phyloP scores from a whole-genome alignment of 2,797 vertebrate genomes.

The Myotis planiceps region DNA sequence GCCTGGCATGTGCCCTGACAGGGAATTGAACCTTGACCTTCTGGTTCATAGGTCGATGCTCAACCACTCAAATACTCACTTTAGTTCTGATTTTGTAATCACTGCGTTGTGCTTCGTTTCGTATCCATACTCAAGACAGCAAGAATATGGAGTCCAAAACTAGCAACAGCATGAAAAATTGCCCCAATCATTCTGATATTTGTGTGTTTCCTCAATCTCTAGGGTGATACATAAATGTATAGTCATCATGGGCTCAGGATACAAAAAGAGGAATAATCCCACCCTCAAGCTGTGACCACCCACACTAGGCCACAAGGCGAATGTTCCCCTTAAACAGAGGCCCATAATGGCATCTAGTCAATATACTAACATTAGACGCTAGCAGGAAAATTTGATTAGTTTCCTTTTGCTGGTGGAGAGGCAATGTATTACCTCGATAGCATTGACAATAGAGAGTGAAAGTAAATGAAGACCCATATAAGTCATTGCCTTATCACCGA shows the following conservation, averaged over 20 bases:
- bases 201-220: not conserved
- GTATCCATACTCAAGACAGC: not conserved
- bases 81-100: not conserved
- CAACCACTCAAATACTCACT: not conserved
- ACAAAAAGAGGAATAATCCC: not conserved
- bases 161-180: not conserved
- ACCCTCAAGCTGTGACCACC: not conserved
- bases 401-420: not conserved
- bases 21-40: no score
- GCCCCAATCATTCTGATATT: not conserved
- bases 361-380: not conserved
- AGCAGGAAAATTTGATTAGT: not conserved
- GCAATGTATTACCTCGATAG: not conserved
- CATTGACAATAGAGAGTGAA: constrained; percentile 10
- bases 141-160: not conserved
- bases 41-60: no score
- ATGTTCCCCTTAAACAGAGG: not conserved
- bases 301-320: not conserved
- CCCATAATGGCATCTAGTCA: not conserved
- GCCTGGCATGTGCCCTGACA: not conserved
- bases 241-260: not conserved
- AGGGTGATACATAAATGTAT: not conserved
- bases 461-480: constrained; percentile 16
- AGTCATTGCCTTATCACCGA: not conserved
- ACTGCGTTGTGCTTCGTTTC: not conserved